phyloP scores from a whole-genome alignment of 2,888 invertebrate species.

The Plemyria rubiginata region DNA sequence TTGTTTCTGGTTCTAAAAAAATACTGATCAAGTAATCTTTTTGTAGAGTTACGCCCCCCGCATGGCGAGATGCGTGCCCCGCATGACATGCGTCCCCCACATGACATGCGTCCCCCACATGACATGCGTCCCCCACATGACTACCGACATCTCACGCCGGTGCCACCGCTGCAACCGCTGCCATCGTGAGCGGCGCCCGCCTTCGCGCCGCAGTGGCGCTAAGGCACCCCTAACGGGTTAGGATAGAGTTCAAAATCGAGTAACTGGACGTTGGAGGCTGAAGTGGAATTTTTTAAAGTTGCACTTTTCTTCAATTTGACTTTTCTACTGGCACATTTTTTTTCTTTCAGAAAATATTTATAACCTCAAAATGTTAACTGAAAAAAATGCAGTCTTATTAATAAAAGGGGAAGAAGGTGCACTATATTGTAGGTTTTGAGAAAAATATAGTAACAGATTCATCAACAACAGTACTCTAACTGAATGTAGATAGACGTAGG shows the following conservation, averaged over 20 bases:
- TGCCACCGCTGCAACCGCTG: slow-evolving; percentile 72
- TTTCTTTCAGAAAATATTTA: neutral
- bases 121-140: slow-evolving; percentile 62
- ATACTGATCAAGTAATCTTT: slow-evolving; percentile 16
- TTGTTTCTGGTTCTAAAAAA: too few relatives aligned
- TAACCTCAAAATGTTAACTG: neutral
- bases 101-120: slow-evolving; percentile 65
- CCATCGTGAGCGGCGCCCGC: slow-evolving; percentile 79
- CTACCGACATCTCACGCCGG: slow-evolving; percentile 63
- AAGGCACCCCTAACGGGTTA: slow-evolving; percentile 55
- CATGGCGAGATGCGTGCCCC: slow-evolving; percentile 67
- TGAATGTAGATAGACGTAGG: slow-evolving; percentile 26
- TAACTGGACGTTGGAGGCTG: slow-evolving; percentile 28
- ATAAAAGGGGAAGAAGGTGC: too few relatives aligned
- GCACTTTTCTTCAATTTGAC: neutral
- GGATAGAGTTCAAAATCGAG: slow-evolving; percentile 34
- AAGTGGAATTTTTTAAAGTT: neutral
- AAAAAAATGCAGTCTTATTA: too few relatives aligned
- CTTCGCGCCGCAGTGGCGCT: slow-evolving; percentile 80
- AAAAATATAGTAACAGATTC: neutral
- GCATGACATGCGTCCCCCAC: slow-evolving; percentile 51
- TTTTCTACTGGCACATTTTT: neutral
- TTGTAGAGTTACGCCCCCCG: slow-evolving; percentile 66
- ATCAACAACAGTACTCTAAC: neutral
- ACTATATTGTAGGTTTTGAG: neutral